Evolutionary conservation across 2,113 vertebrate species (phyloP).

Genomic region (Saguinus midas): DNA sequence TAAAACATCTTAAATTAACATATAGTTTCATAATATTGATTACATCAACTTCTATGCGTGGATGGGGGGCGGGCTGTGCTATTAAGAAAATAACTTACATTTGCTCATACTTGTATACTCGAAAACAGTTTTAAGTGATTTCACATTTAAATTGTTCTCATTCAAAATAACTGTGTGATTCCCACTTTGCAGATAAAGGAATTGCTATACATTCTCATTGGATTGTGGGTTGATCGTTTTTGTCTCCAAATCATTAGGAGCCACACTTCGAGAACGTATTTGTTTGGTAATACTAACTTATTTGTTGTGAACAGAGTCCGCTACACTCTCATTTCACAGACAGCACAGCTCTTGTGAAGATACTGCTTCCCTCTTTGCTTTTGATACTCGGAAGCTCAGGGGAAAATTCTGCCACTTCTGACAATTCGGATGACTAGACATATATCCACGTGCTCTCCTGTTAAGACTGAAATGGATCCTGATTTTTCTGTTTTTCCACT

Average conservation of each 20-base stretch:
- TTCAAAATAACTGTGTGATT: background rate
- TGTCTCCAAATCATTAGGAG: background rate
- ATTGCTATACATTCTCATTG: background rate
- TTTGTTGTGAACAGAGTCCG: background rate
- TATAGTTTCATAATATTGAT: background rate
- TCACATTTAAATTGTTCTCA: background rate
- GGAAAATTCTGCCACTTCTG: background rate
- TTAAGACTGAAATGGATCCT: background rate
- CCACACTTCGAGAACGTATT: background rate
- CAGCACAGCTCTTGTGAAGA: background rate
- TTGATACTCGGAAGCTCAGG: background rate
- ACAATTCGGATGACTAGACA: too few species aligned
- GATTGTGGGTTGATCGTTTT: background rate
- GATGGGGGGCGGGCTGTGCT: too few species aligned
- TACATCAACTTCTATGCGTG: background rate
- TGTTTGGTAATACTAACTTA: background rate
- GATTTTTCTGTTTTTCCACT: background rate
- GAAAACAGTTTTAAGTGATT: background rate
- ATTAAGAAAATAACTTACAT: background rate
- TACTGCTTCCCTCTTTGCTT: background rate
- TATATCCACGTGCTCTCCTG: fast-evolving
- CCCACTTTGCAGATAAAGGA: background rate
- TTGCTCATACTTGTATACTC: background rate
- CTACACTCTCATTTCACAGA: too few species aligned
- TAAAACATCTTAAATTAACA: background rate